Conservation (phyloP, 2,113 vertebrate species). For the Brachionichthys hirsutus region DNA sequence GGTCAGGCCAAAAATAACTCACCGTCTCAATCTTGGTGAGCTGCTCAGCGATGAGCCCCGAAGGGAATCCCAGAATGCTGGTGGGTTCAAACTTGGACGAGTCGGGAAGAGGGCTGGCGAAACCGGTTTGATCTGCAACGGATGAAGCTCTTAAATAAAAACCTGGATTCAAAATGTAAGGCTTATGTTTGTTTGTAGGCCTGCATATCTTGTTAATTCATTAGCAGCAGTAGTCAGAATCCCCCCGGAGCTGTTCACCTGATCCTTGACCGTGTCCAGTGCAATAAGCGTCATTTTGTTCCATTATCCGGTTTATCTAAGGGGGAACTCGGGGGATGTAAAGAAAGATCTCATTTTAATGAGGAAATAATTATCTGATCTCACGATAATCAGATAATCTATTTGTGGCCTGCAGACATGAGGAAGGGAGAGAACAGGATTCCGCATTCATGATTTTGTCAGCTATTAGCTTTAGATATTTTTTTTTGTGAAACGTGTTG, state of each 20-base stretch:
- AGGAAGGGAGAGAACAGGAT: constrained; percentile 1
- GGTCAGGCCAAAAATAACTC: constrained; percentile 33
- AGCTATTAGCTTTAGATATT: no score
- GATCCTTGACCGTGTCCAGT: background rate
- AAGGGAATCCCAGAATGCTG: constrained; percentile 81
- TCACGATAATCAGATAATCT: background rate
- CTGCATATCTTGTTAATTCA: background rate
- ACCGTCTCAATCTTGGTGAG: constrained; percentile 89
- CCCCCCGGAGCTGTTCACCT: background rate
- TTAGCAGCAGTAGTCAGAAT: background rate
- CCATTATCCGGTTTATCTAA: background rate
- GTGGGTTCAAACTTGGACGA: constrained; percentile 76
- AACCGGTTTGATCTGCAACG: constrained; percentile 44
- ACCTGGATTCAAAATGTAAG: background rate
- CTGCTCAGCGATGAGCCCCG: constrained; percentile 82
- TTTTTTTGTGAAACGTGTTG: no score
- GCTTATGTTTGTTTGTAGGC: background rate
- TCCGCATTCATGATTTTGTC: background rate
- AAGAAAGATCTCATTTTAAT: background rate
- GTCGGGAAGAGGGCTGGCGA: constrained; percentile 32
- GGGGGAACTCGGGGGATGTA: background rate
- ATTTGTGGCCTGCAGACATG: background rate
- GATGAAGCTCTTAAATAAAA: background rate
- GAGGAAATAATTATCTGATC: constrained; percentile 1
- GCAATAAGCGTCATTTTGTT: background rate